phyloP scores from a whole-genome alignment of 2,113 vertebrate species.

The Pavo muticus region DNA sequence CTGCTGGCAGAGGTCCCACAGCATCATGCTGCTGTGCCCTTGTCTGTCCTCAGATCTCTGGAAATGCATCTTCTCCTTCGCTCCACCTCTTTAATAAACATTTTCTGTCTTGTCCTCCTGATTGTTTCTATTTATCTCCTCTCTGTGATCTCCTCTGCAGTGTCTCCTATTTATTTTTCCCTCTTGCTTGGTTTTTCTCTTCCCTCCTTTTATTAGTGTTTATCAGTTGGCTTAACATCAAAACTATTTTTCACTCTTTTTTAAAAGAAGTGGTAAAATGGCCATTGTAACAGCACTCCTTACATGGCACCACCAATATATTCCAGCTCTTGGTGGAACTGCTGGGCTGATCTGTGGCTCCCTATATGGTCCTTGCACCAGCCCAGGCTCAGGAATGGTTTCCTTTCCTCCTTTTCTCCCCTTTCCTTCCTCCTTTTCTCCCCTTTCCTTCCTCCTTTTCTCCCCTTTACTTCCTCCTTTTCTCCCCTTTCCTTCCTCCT shows the following conservation, averaged over 20 bases:
- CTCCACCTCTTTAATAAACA: slow-evolving; percentile 59
- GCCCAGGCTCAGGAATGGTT: background rate
- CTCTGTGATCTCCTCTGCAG: slow-evolving; percentile 36
- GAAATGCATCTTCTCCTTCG: background rate
- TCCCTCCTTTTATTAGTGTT: slow-evolving; percentile 43
- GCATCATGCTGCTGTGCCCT: background rate
- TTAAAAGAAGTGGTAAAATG: background rate
- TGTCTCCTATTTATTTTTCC: slow-evolving; percentile 58
- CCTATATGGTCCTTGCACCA: background rate
- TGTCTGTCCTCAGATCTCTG: slow-evolving; percentile 30
- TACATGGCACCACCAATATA: background rate
- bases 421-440: no score
- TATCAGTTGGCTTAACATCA: slow-evolving; percentile 48
- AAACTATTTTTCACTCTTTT: background rate
- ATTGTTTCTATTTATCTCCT: slow-evolving; percentile 72
- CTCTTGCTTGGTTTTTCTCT: slow-evolving; percentile 40
- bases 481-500: no score
- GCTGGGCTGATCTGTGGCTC: background rate
- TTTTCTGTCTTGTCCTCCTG: slow-evolving; percentile 63
- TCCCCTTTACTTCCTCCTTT: no score
- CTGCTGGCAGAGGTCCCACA: background rate
- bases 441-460: no score
- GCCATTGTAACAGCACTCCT: background rate
- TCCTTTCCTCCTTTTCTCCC: background rate
- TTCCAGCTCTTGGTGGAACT: background rate